Conservation (phyloP, 2,888 invertebrate species). For the Nycteola revayana region DNA sequence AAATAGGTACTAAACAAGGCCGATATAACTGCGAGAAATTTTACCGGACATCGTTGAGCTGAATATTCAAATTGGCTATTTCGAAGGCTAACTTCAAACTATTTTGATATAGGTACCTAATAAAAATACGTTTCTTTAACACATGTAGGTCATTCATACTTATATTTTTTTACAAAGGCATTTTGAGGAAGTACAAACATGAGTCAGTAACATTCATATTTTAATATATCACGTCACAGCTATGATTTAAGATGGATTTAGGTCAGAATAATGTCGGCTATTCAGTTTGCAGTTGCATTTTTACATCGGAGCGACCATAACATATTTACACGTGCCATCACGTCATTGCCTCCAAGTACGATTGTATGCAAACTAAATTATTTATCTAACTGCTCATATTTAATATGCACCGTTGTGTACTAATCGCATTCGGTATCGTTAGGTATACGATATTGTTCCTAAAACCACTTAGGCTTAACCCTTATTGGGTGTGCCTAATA, state of each 20-base stretch:
- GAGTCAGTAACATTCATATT: too few relatives aligned
- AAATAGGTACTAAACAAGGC: too few relatives aligned
- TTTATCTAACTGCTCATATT: slow-evolving; percentile 41
- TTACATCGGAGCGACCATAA: slow-evolving; percentile 30
- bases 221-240: slow-evolving; percentile 2
- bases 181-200: too few relatives aligned
- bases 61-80: too few relatives aligned
- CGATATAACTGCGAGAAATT: not conserved
- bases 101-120: too few relatives aligned
- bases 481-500: too few relatives aligned
- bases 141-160: too few relatives aligned
- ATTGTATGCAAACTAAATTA: slow-evolving; percentile 67
- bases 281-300: slow-evolving; percentile 14
- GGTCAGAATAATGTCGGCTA: slow-evolving; percentile 40
- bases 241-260: slow-evolving; percentile 11
- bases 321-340: slow-evolving; percentile 61
- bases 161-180: too few relatives aligned
- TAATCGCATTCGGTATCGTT: slow-evolving; percentile 40
- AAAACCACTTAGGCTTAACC: slow-evolving; percentile 12
- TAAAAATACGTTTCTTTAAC: too few relatives aligned
- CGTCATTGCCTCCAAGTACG: slow-evolving; percentile 40
- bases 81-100: too few relatives aligned
- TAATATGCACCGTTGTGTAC: slow-evolving; percentile 37
- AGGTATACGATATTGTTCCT: slow-evolving; percentile 31
- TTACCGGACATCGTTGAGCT: not conserved